Evolutionary conservation across 1,140 invertebrate genomes (phyloP).

Genomic region (Sinella curviseta): DNA sequence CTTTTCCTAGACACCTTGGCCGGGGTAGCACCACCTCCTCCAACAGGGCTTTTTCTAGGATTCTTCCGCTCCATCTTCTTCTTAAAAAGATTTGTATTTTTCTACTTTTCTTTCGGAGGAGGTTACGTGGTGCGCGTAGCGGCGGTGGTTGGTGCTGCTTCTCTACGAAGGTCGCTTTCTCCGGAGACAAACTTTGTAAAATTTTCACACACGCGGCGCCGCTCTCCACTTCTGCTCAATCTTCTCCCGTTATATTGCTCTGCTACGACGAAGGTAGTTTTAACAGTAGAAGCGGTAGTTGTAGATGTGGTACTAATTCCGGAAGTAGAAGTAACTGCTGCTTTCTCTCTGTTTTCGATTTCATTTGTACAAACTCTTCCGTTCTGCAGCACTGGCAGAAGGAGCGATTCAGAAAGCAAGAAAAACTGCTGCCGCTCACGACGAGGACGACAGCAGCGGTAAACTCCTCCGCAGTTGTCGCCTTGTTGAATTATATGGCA

Average conservation of each 20-base stretch:
- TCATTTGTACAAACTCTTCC: background rate
- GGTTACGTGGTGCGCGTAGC: background rate
- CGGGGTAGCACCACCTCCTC: constrained; percentile 27
- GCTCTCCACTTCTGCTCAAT: too few species aligned
- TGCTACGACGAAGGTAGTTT: constrained; percentile 5
- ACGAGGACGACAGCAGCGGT: too few species aligned
- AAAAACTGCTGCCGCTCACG: too few species aligned
- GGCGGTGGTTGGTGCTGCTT: background rate
- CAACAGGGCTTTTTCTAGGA: constrained; percentile 39
- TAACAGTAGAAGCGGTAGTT: too few species aligned
- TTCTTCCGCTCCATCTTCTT: constrained; percentile 37
- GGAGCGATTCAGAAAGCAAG: background rate
- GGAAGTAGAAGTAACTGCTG: too few species aligned
- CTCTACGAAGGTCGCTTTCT: too few species aligned
- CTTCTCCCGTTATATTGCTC: constrained; percentile 5
- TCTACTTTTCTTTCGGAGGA: background rate
- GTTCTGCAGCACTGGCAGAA: background rate
- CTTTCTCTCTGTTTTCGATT: background rate
- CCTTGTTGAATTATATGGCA: too few species aligned
- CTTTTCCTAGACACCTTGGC: constrained; percentile 41
- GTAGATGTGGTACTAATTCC: too few species aligned
- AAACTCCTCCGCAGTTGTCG: too few species aligned
- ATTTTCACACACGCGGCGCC: too few species aligned
- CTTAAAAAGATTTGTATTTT: too few species aligned
- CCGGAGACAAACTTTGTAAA: too few species aligned